Conservation (phyloP, 2,888 invertebrate species). For the Watsonalla binaria region DNA sequence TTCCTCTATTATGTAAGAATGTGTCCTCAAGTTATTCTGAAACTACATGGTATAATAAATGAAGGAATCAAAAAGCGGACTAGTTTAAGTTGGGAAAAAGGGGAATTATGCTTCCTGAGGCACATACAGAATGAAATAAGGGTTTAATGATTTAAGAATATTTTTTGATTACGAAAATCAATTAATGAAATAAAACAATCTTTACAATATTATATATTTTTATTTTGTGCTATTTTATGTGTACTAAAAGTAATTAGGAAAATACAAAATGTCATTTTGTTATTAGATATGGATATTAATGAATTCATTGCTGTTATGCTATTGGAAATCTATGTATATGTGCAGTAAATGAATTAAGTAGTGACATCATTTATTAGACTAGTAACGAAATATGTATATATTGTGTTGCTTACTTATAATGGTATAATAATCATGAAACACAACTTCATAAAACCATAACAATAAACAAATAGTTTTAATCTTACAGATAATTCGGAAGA, state of each 20-base stretch:
- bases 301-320: background rate
- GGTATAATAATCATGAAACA: too few species aligned
- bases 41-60: too few species aligned
- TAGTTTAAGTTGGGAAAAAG: too few species aligned
- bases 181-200: slow-evolving; percentile 4
- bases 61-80: too few species aligned
- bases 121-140: too few species aligned
- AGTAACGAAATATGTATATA: background rate
- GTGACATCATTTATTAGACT: background rate
- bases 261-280: slow-evolving; percentile 1
- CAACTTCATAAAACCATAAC: background rate
- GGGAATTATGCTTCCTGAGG: too few species aligned
- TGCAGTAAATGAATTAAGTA: background rate
- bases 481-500: background rate
- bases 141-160: too few species aligned
- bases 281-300: background rate
- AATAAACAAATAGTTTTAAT: background rate
- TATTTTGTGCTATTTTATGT: slow-evolving; percentile 2
- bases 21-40: too few species aligned
- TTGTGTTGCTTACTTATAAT: background rate
- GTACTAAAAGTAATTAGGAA: background rate
- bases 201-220: slow-evolving; percentile 6
- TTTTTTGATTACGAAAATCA: background rate
- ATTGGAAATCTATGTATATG: background rate
- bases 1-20: too few species aligned